Conservation (phyloP, 2,888 invertebrate species). For the Calameuta idolon region DNA sequence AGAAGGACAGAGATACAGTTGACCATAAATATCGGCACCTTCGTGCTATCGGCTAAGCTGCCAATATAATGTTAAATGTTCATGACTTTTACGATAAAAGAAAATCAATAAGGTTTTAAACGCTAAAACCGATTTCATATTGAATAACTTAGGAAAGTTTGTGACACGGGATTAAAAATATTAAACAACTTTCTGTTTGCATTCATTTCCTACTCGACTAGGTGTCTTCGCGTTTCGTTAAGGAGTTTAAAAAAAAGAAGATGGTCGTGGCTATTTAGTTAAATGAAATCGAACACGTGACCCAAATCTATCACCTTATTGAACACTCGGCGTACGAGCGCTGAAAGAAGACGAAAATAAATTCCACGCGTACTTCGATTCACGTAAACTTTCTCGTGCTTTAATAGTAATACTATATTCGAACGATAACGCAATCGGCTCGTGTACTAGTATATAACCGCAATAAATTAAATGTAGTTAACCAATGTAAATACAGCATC, state of each 20-base stretch:
- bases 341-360: neutral
- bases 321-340: neutral
- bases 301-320: neutral
- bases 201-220: neutral
- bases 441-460: neutral
- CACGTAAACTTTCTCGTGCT: neutral
- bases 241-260: neutral
- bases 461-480: neutral
- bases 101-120: neutral
- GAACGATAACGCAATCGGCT: neutral
- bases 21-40: neutral
- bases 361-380: neutral
- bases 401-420: neutral
- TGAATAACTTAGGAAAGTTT: neutral
- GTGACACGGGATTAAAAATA: neutral
- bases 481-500: neutral
- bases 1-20: neutral
- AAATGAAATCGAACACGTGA: neutral
- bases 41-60: neutral
- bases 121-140: neutral
- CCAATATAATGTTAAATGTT: neutral
- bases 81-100: neutral
- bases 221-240: neutral
- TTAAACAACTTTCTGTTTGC: neutral
- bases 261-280: neutral